Evolutionary conservation across 1,140 invertebrate species (phyloP).

Genomic region (Penaeus vannamei): DNA sequence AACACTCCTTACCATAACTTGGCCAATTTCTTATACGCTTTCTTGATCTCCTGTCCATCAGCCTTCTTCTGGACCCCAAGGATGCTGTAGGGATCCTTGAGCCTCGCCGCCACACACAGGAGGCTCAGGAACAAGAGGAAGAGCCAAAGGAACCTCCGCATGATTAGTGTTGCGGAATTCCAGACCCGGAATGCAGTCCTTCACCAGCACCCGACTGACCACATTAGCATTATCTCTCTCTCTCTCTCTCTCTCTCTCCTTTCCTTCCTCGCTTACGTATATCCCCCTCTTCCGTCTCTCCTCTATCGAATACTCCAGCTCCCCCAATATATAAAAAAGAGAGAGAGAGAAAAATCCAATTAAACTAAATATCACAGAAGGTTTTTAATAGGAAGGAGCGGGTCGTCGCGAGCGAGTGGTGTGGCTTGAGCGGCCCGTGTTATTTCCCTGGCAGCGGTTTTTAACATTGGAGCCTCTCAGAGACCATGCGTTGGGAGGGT

Average conservation of each 20-base stretch:
- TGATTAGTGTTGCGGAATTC: background rate
- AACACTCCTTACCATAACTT: constrained; percentile 67
- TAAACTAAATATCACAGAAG: too few relatives aligned
- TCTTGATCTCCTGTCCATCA: constrained; percentile 62
- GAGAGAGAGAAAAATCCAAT: too few relatives aligned
- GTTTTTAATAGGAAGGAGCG: too few relatives aligned
- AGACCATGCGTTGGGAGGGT: too few relatives aligned
- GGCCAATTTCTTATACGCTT: constrained; percentile 66
- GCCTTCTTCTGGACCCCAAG: constrained; percentile 59
- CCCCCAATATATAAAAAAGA: too few relatives aligned
- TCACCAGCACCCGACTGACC: background rate
- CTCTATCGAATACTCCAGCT: too few relatives aligned
- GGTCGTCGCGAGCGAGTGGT: too few relatives aligned
- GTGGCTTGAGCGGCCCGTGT: too few relatives aligned
- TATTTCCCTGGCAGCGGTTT: too few relatives aligned
- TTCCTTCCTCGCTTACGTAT: background rate
- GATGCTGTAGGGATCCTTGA: constrained; percentile 66
- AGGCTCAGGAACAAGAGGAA: background rate
- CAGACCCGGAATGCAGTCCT: background rate
- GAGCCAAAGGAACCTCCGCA: background rate
- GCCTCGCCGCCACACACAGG: constrained; percentile 49
- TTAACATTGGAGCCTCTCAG: too few relatives aligned
- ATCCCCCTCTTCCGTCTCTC: too few relatives aligned
- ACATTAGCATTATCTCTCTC: background rate
- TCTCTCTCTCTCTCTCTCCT: background rate